Evolutionary conservation across 1,140 invertebrate species (phyloP), one percentile per base, ranked within the genome.

Genomic region (Hycleus phaleratus): DNA sequence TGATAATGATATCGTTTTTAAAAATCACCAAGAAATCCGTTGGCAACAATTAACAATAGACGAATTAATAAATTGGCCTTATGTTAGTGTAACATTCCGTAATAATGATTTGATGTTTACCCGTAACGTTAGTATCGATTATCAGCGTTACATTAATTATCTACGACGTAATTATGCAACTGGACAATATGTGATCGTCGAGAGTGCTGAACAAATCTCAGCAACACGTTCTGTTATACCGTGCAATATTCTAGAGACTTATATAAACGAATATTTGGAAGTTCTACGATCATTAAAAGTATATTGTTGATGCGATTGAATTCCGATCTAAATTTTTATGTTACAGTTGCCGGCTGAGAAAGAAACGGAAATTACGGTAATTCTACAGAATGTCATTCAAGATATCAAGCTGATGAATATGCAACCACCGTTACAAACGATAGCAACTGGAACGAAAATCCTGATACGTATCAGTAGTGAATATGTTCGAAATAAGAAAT

Each of bases 401-500:
- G 58, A 59, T 26, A 53, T 59, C 38, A 50, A 48, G 9, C 47
- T 48, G 26, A 54, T 59, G 9, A 43, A 52, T n/a, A 18, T 38
- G 3, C 49, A 59, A 32, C 32, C 32, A 1, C 32, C 32, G 7
- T 7, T 32, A 32, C 10, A 54, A 5, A 47, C 26, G 3, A 47
- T 59, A 12, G 44, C 38, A 2, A 51, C 46, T 3, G 49, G 49
- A 12, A 42, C 44, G 6, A 3, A 11, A 9, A 39, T 54, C 2
- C 42, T 39, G 4, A 49, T 59, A 25, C 47, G 46, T 39, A 40
- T 59, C 3, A 44, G 10, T 47, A 10, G 11, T 43, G 10, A 32
- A 32, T 59, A 54, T 26, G 48, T 51, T 3, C 46, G 58, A 24
- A 59, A 46, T n/a, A 59, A 59, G 26, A 54, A 53, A 54, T 26